Evolutionary conservation across 1,140 invertebrate genomes (phyloP), one percentile per base, ranked within the genome.

Genomic region (Drosophila arizonae): DNA sequence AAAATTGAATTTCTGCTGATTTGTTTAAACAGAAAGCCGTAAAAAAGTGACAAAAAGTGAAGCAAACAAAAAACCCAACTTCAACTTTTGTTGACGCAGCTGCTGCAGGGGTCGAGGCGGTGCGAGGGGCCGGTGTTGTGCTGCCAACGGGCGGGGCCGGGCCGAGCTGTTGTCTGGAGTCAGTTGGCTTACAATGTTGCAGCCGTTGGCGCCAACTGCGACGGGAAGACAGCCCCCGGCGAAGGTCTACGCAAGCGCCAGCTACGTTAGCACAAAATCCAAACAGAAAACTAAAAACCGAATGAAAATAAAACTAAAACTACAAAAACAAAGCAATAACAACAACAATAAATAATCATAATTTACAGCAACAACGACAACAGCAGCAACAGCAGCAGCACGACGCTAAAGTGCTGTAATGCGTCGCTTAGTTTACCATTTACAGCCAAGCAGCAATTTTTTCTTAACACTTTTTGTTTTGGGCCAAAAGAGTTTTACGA

Each of bases 161-260:
- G 36, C 10, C 6, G 36, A 13, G 9, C 11, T 13, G 11, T 3
- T 11, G 36, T 9, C 5, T 36, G 33, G 33, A 36, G 33, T 36
- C 43, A 45, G 43, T 17, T 17, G 43, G 43, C 43, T 46, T 46
- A 46, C 43, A 46, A 46, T 46, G 43, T 46, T 46, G 43, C 43
- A 17, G n/a, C 43, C 6, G 43, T 15, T 46, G 43, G 43, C 43
- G 43, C 43, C 43, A 46, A 15, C 43, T 4, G 2, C 15, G 43
- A 13, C 43, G 43, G 43, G 43, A 17, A 46, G 43, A 17, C 43
- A 17, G 43, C 15, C 15, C 43, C 43, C 43, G 43, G n/a, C n/a
- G 43, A 46, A 46, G 43, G 43, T 46, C 43, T 46, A 46, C 43
- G n/a, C 43, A 46, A 46, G 43, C 43, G 43, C 43, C 43, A 46